phyloP scores from a whole-genome alignment of 2,888 invertebrate species.

The Tholera decimalis region DNA sequence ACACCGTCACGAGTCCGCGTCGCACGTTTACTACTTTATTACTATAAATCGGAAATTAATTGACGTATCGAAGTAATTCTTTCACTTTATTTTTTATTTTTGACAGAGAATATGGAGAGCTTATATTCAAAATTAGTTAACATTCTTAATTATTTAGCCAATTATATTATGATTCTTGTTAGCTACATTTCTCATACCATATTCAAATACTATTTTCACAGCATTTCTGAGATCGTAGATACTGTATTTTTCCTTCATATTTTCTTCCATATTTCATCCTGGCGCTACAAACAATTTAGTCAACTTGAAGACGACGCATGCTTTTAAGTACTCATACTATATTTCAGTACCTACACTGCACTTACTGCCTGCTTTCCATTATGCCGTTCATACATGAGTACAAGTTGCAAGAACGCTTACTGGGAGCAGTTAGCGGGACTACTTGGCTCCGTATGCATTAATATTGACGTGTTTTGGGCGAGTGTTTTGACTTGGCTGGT shows the following conservation, averaged over 20 bases:
- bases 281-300: constrained; percentile 1
- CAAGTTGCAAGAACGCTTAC: constrained; percentile 4
- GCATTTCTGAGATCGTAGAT: too few species aligned
- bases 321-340: constrained; percentile 50
- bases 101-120: too few species aligned
- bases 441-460: background rate
- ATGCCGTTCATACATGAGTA: constrained; percentile 5
- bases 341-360: constrained; percentile 20
- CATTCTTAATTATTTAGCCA: too few species aligned
- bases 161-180: too few species aligned
- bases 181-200: too few species aligned
- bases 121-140: too few species aligned
- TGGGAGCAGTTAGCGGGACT: constrained; percentile 8
- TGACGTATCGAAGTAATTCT: too few species aligned
- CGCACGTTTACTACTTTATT: too few species aligned
- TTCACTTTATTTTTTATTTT: too few species aligned
- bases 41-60: too few species aligned
- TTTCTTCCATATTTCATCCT: background rate
- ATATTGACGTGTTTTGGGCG: constrained; percentile 4
- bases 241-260: background rate
- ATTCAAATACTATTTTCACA: too few species aligned
- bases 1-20: too few species aligned
- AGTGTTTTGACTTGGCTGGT: background rate
- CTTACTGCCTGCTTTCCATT: constrained; percentile 16
- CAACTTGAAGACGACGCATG: constrained; percentile 31